A percentile compares a stretch with the other conserved stretches of the same genome.
Conservation (phyloP, 1,140 invertebrate genomes). For the Trichonephila clavata region DNA sequence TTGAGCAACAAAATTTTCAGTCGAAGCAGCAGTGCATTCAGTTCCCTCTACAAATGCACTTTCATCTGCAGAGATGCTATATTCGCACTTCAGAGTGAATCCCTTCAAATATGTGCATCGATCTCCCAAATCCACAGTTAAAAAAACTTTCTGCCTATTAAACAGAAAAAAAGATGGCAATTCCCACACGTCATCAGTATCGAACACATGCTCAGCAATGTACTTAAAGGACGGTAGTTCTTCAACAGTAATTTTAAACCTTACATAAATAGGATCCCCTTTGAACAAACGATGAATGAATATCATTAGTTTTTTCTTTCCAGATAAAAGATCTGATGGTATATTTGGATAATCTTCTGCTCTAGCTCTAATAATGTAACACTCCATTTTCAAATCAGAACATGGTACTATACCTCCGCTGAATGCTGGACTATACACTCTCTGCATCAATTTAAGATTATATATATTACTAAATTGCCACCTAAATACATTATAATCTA, state of each 20-base stretch:
- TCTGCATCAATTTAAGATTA: not conserved
- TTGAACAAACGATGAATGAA: not conserved
- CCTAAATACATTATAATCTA: not conserved
- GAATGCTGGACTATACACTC: slow-evolving; percentile 1
- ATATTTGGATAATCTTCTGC: too few relatives aligned
- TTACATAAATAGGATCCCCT: not conserved
- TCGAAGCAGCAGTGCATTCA: too few relatives aligned
- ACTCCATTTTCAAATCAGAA: not conserved
- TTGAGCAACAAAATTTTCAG: not conserved
- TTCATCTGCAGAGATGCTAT: not conserved
- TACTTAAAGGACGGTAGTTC: too few relatives aligned
- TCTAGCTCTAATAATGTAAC: not conserved
- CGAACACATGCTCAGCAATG: not conserved
- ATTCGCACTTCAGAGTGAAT: not conserved
- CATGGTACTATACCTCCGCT: not conserved
- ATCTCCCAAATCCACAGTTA: not conserved
- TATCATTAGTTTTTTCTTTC: not conserved
- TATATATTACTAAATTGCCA: not conserved
- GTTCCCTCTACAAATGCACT: not conserved
- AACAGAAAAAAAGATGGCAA: not conserved
- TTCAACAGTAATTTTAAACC: not conserved
- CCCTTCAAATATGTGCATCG: too few relatives aligned
- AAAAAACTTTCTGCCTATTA: too few relatives aligned
- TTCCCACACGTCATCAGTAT: slow-evolving; percentile 4
- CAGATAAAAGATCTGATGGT: too few relatives aligned